These are phyloP conservation scores for Pseudopipra pipra DNA, from an alignment of 2,113 vertebrate genomes.

Conservation along the genomic window DNA sequence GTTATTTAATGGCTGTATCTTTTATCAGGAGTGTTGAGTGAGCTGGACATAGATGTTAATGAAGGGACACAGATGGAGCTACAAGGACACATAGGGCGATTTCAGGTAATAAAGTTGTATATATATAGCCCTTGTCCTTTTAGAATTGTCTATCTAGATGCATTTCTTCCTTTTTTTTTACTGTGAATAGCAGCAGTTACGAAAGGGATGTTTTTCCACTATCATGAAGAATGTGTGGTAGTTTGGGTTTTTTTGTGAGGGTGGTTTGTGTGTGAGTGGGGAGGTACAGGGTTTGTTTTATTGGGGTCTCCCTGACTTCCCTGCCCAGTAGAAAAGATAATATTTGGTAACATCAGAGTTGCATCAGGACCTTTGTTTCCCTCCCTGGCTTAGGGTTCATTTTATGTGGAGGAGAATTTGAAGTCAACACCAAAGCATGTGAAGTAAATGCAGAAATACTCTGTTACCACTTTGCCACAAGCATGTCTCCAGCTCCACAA, in stretches of 20 bases:
- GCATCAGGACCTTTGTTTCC: not conserved
- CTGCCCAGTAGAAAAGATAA: not conserved
- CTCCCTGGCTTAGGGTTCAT: not conserved
- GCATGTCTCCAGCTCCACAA: not conserved
- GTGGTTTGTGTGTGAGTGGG: not conserved
- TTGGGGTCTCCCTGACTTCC: not conserved
- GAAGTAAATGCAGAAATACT: not conserved
- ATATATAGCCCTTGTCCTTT: not conserved
- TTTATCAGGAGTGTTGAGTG: constrained; percentile 80
- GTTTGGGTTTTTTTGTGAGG: fast-evolving
- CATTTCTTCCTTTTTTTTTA: not conserved
- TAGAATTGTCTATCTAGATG: not conserved
- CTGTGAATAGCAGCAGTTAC: not conserved
- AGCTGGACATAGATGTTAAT: constrained; percentile 82
- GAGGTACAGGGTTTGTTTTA: not conserved
- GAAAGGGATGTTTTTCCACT: not conserved
- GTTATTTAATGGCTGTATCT: not conserved
- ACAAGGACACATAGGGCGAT: constrained; percentile 90
- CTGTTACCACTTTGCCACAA: not conserved
- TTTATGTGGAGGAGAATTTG: not conserved
- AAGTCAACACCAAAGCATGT: not conserved
- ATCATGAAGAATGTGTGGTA: not conserved
- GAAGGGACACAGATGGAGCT: constrained; percentile 87
- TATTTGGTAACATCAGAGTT: not conserved
- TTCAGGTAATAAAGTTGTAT: constrained; percentile 83